Conservation (phyloP, 2,113 vertebrate species). For the Chelonoidis abingdonii region DNA sequence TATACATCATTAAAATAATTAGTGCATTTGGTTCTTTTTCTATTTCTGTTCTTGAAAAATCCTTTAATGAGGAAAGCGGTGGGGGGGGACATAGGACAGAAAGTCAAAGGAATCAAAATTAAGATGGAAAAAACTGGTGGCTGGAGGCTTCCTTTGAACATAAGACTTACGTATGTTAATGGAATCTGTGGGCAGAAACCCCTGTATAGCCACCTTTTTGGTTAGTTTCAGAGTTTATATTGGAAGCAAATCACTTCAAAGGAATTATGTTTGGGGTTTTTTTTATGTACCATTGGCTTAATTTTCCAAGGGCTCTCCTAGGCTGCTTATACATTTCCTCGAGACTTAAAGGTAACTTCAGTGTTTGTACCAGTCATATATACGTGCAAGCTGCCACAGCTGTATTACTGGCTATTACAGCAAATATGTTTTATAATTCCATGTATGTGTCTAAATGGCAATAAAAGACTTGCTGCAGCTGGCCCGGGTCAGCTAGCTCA, state of each 20-base stretch:
- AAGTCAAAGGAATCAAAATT: conserved; percentile 69
- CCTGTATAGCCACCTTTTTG: conserved; percentile 52
- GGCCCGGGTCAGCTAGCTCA: too few species aligned
- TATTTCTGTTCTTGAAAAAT: background rate
- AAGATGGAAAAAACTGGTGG: conserved; percentile 55
- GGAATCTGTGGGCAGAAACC: conserved; percentile 57
- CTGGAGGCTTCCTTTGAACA: conserved; percentile 67
- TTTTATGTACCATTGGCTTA: background rate
- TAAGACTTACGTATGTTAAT: conserved; percentile 47
- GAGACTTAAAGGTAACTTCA: fast-evolving
- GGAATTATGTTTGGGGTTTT: background rate
- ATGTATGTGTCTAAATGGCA: too few species aligned
- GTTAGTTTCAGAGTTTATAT: conserved; percentile 25
- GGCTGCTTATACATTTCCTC: fast-evolving
- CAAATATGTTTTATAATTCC: fast-evolving
- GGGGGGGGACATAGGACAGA: conserved; percentile 39
- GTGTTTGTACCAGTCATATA: fast-evolving
- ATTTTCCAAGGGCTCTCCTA: background rate
- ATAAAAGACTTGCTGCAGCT: too few species aligned
- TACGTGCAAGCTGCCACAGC: fast-evolving
- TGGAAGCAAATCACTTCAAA: conserved; percentile 30
- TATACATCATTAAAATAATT: conserved; percentile 72
- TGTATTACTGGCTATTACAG: fast-evolving
- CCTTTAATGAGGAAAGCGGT: conserved; percentile 30
- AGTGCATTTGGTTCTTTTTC: conserved; percentile 41